Conservation (phyloP, 2,888 invertebrate species). For the Drosophila lacicola region DNA sequence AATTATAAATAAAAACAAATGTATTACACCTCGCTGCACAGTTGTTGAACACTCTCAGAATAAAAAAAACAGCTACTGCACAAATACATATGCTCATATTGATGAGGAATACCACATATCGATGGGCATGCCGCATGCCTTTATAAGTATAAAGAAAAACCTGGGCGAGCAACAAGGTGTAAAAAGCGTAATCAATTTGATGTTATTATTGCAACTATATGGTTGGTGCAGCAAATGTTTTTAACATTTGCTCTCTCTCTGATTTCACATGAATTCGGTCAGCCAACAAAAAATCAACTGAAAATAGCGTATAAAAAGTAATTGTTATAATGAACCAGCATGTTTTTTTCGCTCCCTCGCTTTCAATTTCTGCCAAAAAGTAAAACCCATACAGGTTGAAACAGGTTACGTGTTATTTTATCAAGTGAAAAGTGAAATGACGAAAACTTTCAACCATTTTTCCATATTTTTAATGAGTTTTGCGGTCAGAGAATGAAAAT, state of each 20-base stretch:
- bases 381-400: not conserved
- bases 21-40: conserved; percentile 15
- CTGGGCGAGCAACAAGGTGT: conserved; percentile 18
- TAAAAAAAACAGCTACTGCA: not conserved
- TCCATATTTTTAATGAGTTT: conserved; percentile 58
- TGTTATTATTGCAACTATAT: conserved; percentile 27
- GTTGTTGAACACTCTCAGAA: conserved; percentile 2
- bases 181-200: conserved; percentile 36
- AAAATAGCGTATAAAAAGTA: conserved; percentile 3
- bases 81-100: not conserved
- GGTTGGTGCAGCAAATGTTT: conserved; percentile 15
- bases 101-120: not conserved
- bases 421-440: not conserved
- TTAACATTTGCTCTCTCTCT: not conserved
- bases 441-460: conserved; percentile 17
- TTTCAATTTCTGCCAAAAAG: not conserved
- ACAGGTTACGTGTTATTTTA: conserved; percentile 16
- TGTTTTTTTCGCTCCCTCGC: not conserved
- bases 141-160: not conserved
- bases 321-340: conserved; percentile 22
- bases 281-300: conserved; percentile 15
- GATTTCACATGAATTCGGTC: not conserved
- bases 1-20: not conserved
- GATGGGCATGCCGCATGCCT: no score
- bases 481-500: conserved; percentile 36